These are phyloP conservation scores for Lamellibrachia luymesi DNA, from an alignment of 1,140 invertebrate species.

Conservation along the genomic window DNA sequence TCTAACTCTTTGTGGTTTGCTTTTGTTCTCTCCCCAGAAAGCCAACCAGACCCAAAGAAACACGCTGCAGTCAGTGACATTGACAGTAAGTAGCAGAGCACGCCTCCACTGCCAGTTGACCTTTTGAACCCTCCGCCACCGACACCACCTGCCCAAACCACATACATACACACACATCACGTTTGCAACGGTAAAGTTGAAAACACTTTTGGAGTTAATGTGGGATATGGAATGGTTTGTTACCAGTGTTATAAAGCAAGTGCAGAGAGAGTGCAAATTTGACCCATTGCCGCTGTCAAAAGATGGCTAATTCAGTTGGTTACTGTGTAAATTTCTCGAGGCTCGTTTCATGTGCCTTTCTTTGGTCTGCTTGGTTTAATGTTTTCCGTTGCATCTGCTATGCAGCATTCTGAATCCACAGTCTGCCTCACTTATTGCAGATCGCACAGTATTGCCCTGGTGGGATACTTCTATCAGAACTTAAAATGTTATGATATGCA, in stretches of 20 bases:
- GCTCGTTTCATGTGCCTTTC: not conserved
- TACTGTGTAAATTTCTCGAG: not conserved
- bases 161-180: not conserved
- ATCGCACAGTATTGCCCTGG: not conserved
- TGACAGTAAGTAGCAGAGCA: slow-evolving; percentile 4
- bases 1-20: slow-evolving; percentile 4
- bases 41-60: slow-evolving; percentile 13
- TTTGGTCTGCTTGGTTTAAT: slow-evolving; percentile 1
- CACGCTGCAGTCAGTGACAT: slow-evolving; percentile 10
- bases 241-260: not conserved
- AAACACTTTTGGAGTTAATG: not conserved
- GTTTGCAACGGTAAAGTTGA: not conserved
- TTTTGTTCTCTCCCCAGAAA: slow-evolving; percentile 9
- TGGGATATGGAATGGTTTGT: not conserved
- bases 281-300: not conserved
- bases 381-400: not conserved
- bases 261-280: slow-evolving; percentile 4
- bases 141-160: not conserved
- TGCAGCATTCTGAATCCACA: not conserved
- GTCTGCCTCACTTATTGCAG: not conserved
- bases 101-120: not conserved
- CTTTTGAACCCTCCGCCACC: not conserved
- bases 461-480: not conserved
- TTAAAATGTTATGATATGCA: not conserved
- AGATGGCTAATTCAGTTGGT: not conserved